Conservation (phyloP, 2,113 vertebrate genomes). For the Phodopus roborovskii region DNA sequence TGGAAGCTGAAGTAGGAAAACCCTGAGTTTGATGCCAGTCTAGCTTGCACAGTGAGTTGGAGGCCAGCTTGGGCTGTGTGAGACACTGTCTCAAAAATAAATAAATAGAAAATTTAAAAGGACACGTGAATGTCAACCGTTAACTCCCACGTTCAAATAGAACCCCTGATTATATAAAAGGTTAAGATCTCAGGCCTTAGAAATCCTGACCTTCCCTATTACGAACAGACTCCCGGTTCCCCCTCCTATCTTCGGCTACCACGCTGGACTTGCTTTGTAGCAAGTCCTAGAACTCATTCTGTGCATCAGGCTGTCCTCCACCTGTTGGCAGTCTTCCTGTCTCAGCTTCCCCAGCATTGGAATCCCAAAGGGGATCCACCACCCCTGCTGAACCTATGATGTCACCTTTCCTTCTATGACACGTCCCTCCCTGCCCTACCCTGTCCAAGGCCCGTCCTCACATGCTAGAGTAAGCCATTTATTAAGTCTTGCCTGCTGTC, state of each 20-base stretch:
- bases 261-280: neutral
- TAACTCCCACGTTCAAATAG: neutral
- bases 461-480: neutral
- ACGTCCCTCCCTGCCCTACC: neutral
- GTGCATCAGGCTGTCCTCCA: neutral
- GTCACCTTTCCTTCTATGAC: constrained; percentile 32
- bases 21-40: neutral
- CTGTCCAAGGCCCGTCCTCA: neutral
- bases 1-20: neutral
- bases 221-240: neutral
- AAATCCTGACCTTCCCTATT: neutral
- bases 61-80: neutral
- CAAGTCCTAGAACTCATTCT: neutral
- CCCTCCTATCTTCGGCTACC: neutral
- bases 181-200: neutral
- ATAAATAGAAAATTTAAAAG: neutral
- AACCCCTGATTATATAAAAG: neutral
- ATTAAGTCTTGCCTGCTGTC: neutral
- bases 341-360: neutral
- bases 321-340: neutral
- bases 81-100: neutral
- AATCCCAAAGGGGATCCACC: neutral
- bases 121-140: neutral
- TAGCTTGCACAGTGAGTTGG: neutral
- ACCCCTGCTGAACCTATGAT: neutral